phyloP scores from a whole-genome alignment of 2,113 vertebrate genomes.

The Stictonetta naevosa region DNA sequence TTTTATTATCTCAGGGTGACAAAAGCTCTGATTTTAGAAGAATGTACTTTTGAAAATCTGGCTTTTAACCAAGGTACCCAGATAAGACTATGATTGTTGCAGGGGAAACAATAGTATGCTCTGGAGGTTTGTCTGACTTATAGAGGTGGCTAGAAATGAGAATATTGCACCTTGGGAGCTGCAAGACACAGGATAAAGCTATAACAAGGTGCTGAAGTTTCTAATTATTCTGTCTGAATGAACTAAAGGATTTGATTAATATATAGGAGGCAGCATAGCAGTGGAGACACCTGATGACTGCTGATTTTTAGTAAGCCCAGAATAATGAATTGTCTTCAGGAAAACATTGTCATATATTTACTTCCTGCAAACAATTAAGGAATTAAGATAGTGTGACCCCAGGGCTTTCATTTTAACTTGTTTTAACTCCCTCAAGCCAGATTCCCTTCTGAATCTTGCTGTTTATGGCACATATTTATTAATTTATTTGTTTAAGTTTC shows the following conservation, averaged over 20 bases:
- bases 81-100: background rate
- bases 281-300: background rate
- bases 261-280: background rate
- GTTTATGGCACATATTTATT: background rate
- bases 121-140: background rate
- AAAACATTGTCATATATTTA: slow-evolving; percentile 26
- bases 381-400: background rate
- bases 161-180: background rate
- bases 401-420: background rate
- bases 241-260: slow-evolving; percentile 30
- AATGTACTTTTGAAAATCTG: background rate
- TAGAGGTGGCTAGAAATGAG: background rate
- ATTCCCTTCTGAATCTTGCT: background rate
- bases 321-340: slow-evolving; percentile 10
- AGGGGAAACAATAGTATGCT: background rate
- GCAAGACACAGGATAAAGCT: background rate
- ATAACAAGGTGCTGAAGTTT: background rate
- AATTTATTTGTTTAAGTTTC: background rate
- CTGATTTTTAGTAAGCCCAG: slow-evolving; percentile 38
- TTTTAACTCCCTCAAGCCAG: background rate
- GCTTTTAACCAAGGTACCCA: background rate
- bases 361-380: background rate
- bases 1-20: background rate
- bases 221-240: slow-evolving; percentile 30
- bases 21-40: background rate